Conservation (phyloP, 2,113 vertebrate genomes). For the Sturnus vulgaris region DNA sequence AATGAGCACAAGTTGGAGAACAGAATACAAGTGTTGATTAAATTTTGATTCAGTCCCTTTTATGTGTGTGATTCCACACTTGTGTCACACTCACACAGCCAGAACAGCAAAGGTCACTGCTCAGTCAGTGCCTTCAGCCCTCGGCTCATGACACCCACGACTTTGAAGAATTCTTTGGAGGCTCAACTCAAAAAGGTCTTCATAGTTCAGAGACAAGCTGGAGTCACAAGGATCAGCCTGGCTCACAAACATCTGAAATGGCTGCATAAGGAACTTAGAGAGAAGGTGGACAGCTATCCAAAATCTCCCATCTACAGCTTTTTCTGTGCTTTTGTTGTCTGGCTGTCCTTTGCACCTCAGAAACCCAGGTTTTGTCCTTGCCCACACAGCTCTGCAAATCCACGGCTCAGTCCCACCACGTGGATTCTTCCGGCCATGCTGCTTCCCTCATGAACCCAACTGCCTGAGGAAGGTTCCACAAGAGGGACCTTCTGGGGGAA, state of each 20-base stretch:
- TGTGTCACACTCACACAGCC: background rate
- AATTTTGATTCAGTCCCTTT: constrained; percentile 25
- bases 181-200: background rate
- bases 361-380: background rate
- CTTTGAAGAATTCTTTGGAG: background rate
- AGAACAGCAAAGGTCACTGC: background rate
- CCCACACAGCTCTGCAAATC: background rate
- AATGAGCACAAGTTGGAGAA: constrained; percentile 33
- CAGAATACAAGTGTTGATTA: constrained; percentile 28
- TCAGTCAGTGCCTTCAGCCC: background rate
- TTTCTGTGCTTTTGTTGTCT: background rate
- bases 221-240: background rate
- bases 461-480: background rate
- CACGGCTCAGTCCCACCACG: background rate
- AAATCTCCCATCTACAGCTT: background rate
- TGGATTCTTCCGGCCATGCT: background rate
- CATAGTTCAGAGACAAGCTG: background rate
- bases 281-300: background rate
- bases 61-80: background rate
- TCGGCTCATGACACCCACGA: background rate
- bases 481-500: background rate
- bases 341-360: background rate
- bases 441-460: background rate
- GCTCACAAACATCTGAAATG: background rate
- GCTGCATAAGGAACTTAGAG: background rate